Conservation (phyloP, 2,888 invertebrate genomes). For the Nomada lathburiana region DNA sequence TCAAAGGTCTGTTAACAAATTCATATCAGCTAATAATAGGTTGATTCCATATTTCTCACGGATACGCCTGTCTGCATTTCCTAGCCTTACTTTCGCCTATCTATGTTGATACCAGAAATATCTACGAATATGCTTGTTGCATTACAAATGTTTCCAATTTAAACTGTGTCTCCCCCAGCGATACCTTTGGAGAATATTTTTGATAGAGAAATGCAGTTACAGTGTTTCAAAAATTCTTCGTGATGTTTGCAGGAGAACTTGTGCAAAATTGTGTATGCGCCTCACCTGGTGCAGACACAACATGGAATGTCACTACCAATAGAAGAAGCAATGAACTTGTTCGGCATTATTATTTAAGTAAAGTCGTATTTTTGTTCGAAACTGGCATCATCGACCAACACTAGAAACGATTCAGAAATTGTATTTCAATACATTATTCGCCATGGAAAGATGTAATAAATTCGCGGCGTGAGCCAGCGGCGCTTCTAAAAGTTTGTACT, state of each 20-base stretch:
- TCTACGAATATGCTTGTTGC: background rate
- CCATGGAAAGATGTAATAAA: conserved; percentile 5
- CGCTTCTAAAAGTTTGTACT: background rate
- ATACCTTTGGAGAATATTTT: too few species aligned
- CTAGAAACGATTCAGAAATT: conserved; percentile 38
- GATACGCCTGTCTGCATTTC: too few species aligned
- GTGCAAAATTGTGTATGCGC: background rate
- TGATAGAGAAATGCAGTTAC: too few species aligned
- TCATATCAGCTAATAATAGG: too few species aligned
- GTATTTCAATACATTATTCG: background rate
- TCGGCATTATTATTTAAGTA: conserved; percentile 44
- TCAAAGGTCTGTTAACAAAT: too few species aligned
- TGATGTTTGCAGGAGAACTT: background rate
- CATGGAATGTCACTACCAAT: too few species aligned
- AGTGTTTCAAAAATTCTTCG: too few species aligned
- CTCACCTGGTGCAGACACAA: background rate
- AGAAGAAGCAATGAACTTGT: background rate
- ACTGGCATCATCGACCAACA: background rate
- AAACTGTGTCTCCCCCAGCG: too few species aligned
- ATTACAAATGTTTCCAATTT: too few species aligned
- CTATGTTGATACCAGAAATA: too few species aligned
- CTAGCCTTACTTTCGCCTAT: too few species aligned
- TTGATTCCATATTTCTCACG: too few species aligned
- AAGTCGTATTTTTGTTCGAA: conserved; percentile 26
- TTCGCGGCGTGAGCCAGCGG: background rate